A percentile compares a stretch with the other conserved stretches of the same genome.
phyloP scores from a whole-genome alignment of 35 echinoderm and acorn worm species.

The Strongylocentrotus purpuratus region DNA sequence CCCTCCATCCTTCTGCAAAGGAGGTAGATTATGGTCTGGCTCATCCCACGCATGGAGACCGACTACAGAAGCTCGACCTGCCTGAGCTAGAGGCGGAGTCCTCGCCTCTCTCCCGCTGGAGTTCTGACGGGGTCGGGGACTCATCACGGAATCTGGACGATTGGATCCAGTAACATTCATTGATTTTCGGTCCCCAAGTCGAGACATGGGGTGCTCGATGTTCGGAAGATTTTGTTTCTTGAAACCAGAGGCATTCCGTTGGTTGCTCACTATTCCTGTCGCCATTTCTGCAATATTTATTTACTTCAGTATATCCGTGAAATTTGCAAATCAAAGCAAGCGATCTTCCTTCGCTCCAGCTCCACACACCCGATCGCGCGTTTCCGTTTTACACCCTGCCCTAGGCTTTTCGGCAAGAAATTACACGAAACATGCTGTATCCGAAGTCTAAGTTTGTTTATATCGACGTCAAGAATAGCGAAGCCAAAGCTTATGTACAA shows the following conservation, averaged over 20 bases:
- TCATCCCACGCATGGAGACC: conserved; percentile 47
- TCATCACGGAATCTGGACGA: conserved; percentile 52
- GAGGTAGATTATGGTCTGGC: conserved; percentile 50
- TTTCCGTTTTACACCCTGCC: too few relatives aligned
- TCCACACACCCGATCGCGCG: neutral
- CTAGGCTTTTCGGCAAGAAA: too few relatives aligned
- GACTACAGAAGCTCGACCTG: conserved; percentile 10
- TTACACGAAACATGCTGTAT: too few relatives aligned
- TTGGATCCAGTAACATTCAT: conserved; percentile 78
- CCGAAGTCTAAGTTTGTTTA: too few relatives aligned
- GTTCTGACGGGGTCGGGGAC: neutral
- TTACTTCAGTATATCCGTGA: neutral
- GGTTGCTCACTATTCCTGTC: conserved; percentile 56
- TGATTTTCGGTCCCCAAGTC: conserved; percentile 68
- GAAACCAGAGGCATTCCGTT: conserved; percentile 58
- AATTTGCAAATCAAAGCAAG: neutral
- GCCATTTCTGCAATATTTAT: conserved; percentile 64
- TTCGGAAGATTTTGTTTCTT: conserved; percentile 78
- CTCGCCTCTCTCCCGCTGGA: neutral
- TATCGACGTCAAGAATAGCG: too few relatives aligned
- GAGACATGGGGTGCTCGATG: conserved; percentile 86
- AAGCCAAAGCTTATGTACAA: too few relatives aligned
- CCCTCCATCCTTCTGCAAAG: conserved; percentile 43
- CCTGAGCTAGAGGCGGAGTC: neutral
- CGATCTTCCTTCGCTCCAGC: neutral